These are phyloP conservation scores for Parapsyche elsis DNA, from an alignment of 1,140 invertebrate genomes.

Conservation along the genomic window DNA sequence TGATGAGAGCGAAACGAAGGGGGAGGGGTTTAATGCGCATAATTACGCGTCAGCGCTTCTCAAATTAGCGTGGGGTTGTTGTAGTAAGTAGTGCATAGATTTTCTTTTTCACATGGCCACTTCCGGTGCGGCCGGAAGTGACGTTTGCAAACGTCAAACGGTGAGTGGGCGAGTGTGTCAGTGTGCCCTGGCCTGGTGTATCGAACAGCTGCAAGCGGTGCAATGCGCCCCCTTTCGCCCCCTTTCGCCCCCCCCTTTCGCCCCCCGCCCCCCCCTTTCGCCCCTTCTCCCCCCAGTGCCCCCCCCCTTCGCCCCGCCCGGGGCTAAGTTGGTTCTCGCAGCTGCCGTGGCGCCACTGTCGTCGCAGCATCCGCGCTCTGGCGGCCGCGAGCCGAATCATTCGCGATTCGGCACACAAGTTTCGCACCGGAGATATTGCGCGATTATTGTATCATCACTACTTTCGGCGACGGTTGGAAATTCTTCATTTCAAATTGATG, in stretches of 20 bases:
- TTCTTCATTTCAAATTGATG: not conserved
- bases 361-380: not conserved
- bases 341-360: not conserved
- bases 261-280: not conserved
- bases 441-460: not conserved
- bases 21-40: no score
- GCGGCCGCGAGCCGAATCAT: not conserved
- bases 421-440: not conserved
- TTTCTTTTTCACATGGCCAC: no score
- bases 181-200: not conserved
- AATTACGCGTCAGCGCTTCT: no score
- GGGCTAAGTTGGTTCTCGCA: not conserved
- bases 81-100: no score
- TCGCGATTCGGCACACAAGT: not conserved
- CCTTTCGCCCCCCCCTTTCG: not conserved
- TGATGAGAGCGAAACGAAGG: no score
- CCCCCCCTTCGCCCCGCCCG: not conserved
- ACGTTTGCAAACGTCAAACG: no score
- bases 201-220: constrained; percentile 18
- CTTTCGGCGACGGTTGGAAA: not conserved
- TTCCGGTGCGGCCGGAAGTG: no score
- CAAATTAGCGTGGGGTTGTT: no score
- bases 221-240: not conserved
- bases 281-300: not conserved
- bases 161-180: not conserved